phyloP scores from a whole-genome alignment of 2,797 vertebrate genomes.

The Amniataba percoides region DNA sequence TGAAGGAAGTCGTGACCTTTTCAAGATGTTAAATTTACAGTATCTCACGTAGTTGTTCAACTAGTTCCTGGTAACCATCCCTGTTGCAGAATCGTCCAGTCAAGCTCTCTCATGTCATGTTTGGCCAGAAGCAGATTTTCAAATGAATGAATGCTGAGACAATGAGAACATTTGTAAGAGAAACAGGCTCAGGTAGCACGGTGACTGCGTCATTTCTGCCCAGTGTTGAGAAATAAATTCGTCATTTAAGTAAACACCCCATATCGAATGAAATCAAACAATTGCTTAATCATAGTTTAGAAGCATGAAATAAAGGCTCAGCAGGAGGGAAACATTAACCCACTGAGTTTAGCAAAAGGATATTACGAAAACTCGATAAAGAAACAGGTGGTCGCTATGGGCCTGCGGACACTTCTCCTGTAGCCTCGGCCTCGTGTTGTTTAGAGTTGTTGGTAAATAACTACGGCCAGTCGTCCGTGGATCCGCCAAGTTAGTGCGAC shows the following conservation, averaged over 20 bases:
- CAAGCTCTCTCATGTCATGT: not conserved
- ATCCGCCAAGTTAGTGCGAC: slow-evolving; percentile 6
- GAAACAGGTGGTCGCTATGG: not conserved
- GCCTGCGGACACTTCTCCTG: not conserved
- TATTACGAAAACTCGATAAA: not conserved
- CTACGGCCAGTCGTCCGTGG: not conserved
- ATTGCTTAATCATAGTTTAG: not conserved
- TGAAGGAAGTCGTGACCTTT: not conserved
- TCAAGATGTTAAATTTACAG: not conserved
- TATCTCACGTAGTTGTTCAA: not conserved
- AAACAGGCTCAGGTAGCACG: not conserved
- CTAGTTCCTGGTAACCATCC: not conserved
- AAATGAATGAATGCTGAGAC: not conserved
- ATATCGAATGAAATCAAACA: not conserved
- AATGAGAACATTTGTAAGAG: slow-evolving; percentile 1
- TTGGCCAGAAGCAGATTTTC: not conserved
- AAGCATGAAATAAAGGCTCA: not conserved
- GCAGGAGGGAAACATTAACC: not conserved
- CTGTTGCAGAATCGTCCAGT: not conserved
- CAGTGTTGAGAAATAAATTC: not conserved
- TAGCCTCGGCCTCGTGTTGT: not conserved
- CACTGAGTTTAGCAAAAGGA: not conserved
- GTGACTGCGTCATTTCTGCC: not conserved
- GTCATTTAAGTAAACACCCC: not conserved
- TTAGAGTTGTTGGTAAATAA: slow-evolving; percentile 30